Evolutionary conservation across 1,140 invertebrate species (phyloP).

Genomic region (Drosophila simulans): DNA sequence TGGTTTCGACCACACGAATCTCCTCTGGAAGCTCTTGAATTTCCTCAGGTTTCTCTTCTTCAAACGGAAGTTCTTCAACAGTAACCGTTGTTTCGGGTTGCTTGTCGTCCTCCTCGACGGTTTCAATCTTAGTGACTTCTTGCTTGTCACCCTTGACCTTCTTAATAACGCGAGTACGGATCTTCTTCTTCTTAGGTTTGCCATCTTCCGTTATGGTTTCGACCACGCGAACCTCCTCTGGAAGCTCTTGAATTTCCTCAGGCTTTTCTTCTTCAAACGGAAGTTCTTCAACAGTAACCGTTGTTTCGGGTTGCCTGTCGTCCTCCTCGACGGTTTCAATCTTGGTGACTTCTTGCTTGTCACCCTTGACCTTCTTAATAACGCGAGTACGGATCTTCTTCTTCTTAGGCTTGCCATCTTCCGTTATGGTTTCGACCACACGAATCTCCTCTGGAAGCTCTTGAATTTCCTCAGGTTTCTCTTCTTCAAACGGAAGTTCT

Average conservation of each 20-base stretch:
- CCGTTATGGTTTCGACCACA: neutral
- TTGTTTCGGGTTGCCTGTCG: neutral
- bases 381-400: conserved; percentile 6
- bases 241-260: conserved; percentile 4
- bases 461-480: neutral
- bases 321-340: conserved; percentile 7
- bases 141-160: conserved; percentile 12
- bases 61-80: neutral
- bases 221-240: conserved; percentile 1
- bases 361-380: conserved; percentile 9
- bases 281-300: neutral
- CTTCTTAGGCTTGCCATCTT: conserved; percentile 7
- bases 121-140: conserved; percentile 5
- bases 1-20: neutral
- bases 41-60: neutral
- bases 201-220: neutral
- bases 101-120: conserved; percentile 4
- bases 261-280: neutral
- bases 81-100: neutral
- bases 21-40: conserved; percentile 9
- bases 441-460: conserved; percentile 3
- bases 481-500: neutral
- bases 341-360: conserved; percentile 7
- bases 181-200: conserved; percentile 6
- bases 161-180: conserved; percentile 5